phyloP scores from a whole-genome alignment of 2,888 invertebrate genomes.

The Nymphalis c-album region DNA sequence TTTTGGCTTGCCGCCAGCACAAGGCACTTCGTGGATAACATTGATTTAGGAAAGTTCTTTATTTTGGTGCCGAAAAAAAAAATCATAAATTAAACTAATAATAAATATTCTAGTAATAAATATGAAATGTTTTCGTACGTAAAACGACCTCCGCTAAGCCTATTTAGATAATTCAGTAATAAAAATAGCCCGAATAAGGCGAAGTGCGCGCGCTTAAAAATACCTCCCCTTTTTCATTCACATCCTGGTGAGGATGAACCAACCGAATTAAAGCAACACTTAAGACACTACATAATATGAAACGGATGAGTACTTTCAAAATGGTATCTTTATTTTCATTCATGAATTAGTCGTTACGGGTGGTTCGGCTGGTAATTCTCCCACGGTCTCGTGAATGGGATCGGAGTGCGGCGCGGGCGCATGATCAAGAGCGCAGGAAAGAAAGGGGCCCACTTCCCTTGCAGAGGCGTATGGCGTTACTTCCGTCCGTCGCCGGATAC shows the following conservation, averaged over 20 bases:
- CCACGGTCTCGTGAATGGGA: slow-evolving; percentile 70
- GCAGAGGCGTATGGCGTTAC: slow-evolving; percentile 68
- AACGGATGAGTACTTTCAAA: slow-evolving; percentile 49
- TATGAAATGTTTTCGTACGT: slow-evolving; percentile 17
- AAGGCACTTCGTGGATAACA: slow-evolving; percentile 26
- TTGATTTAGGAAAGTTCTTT: slow-evolving; percentile 35
- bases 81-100: slow-evolving; percentile 29
- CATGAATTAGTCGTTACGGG: slow-evolving; percentile 66
- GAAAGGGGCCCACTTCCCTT: slow-evolving; percentile 78
- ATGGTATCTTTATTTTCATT: slow-evolving; percentile 67
- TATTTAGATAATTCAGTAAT: slow-evolving; percentile 43
- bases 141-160: slow-evolving; percentile 27
- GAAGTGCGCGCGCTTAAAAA: slow-evolving; percentile 52
- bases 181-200: slow-evolving; percentile 57
- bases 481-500: slow-evolving; percentile 72
- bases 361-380: slow-evolving; percentile 63
- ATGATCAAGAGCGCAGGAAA: slow-evolving; percentile 57
- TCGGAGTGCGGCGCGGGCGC: slow-evolving; percentile 43
- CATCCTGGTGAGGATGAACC: slow-evolving; percentile 51
- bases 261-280: slow-evolving; percentile 52
- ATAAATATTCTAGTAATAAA: slow-evolving; percentile 22
- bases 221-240: slow-evolving; percentile 59
- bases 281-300: slow-evolving; percentile 54
- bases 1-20: slow-evolving; percentile 32
- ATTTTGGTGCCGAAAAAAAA: slow-evolving; percentile 32